A percentile compares a stretch with the other conserved stretches of the same genome.
These are phyloP conservation scores for Gypaetus barbatus DNA, from an alignment of 2,797 vertebrate species.

Conservation along the genomic window DNA sequence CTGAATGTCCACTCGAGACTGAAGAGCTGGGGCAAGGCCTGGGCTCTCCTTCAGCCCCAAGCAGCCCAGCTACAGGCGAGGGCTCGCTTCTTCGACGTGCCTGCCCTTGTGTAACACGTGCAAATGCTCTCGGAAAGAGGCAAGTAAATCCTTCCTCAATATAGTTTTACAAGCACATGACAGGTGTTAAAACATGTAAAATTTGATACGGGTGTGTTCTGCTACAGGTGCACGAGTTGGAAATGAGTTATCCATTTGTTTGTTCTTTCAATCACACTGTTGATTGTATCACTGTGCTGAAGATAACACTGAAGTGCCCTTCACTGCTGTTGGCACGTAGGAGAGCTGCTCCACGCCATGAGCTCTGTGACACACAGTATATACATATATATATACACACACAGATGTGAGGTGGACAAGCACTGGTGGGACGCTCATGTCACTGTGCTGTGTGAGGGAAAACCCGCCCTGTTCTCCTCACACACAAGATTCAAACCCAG, in stretches of 20 bases:
- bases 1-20: slow-evolving; percentile 77
- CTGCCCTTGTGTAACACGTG: slow-evolving; percentile 81
- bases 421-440: slow-evolving; percentile 77
- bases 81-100: slow-evolving; percentile 79
- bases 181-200: not conserved
- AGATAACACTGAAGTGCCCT: fast-evolving
- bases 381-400: fast-evolving
- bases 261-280: not conserved
- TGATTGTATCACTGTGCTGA: not conserved
- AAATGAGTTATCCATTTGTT: not conserved
- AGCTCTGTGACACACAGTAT: not conserved
- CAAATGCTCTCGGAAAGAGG: slow-evolving; percentile 78
- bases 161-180: not conserved
- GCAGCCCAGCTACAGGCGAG: slow-evolving; percentile 73
- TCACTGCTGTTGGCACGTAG: fast-evolving
- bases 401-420: slow-evolving; percentile 76
- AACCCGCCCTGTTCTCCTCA: not conserved
- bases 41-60: not conserved
- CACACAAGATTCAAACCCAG: not conserved
- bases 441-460: slow-evolving; percentile 45
- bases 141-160: not conserved
- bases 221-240: not conserved
- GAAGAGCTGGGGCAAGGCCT: slow-evolving; percentile 64
- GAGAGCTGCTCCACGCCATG: fast-evolving
- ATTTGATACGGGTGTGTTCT: fast-evolving